Evolutionary conservation across 2,113 vertebrate species (phyloP), one percentile per base, ranked within the genome.

Genomic region (Corvus cornix): DNA sequence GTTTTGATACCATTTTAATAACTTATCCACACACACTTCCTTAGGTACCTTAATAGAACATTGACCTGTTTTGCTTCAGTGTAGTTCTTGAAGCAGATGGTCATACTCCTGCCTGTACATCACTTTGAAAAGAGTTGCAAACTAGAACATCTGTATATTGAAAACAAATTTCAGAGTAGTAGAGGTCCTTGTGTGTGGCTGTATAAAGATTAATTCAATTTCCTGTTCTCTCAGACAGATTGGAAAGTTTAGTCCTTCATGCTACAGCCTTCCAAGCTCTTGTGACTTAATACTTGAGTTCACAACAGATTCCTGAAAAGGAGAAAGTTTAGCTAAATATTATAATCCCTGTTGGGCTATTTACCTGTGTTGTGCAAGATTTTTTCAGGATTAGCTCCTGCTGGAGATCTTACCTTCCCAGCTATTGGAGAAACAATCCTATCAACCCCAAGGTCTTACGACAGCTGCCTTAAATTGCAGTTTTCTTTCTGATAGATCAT

Each of bases 341-440:
- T 53, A 77, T 6, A 74, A 86, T 93, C 83, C 72, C 86, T 81
- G 8, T 44, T 88, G 90, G 63, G 55, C 56, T 35, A 5, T 92
- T 88, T 96, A 86, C 80, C 89, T 95, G 80, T 86, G 48, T 84
- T 93, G 76, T 86, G 76, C 27, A 59, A 67, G 56, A 77, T 81
- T 78, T 90, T 94, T 90, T 74, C 51, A 56, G 89, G 74, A 92
- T 96, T 93, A 78, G 35, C 72, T 93, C 68, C 72, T 93, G 68
- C 90, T 52, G 30, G 63, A 90, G 79, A 22, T 86, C 22, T 53
- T 92, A 22, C 63, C 24, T 89, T 80, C 33, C 39, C 16, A 83
- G 63, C 44, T 89, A 9, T 63, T 74, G 78, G 62, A 87, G 81
- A 52, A 70, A 62, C 43, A 63, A 6, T 90, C 43, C 46, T 41